Conservation (phyloP, 2,113 vertebrate species). For the Catharus bicknelli region DNA sequence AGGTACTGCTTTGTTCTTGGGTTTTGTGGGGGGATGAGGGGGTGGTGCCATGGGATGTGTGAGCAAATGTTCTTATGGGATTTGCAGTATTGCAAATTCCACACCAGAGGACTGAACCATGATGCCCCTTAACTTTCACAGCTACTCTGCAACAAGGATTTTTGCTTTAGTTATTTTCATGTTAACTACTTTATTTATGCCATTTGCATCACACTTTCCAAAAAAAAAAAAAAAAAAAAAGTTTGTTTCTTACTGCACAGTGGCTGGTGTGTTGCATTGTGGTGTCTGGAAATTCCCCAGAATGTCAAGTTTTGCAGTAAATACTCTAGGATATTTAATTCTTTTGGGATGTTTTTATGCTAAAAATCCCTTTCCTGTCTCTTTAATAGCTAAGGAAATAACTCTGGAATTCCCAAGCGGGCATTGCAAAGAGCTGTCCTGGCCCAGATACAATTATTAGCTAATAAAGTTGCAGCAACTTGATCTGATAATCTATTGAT, state of each 20-base stretch:
- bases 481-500: not conserved
- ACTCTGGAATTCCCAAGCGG: not conserved
- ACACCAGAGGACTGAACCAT: not conserved
- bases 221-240: too few species aligned
- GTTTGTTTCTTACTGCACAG: not conserved
- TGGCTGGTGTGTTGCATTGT: not conserved
- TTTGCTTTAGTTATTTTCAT: not conserved
- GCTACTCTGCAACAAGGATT: not conserved
- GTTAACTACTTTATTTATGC: not conserved
- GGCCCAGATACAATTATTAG: not conserved
- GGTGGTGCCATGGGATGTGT: not conserved
- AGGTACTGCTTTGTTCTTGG: too few species aligned
- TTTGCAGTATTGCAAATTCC: not conserved
- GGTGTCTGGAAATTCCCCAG: not conserved
- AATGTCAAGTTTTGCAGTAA: not conserved
- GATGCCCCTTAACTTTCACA: not conserved
- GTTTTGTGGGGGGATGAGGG: accelerated
- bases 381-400: not conserved
- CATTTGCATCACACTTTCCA: not conserved
- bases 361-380: not conserved
- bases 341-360: not conserved
- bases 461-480: not conserved
- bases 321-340: not conserved
- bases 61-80: not conserved
- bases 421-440: not conserved